A percentile compares a stretch with the other conserved stretches of the same genome.
These are phyloP conservation scores for Urocitellus parryii DNA, from an alignment of 2,113 vertebrate genomes.

Conservation along the genomic window DNA sequence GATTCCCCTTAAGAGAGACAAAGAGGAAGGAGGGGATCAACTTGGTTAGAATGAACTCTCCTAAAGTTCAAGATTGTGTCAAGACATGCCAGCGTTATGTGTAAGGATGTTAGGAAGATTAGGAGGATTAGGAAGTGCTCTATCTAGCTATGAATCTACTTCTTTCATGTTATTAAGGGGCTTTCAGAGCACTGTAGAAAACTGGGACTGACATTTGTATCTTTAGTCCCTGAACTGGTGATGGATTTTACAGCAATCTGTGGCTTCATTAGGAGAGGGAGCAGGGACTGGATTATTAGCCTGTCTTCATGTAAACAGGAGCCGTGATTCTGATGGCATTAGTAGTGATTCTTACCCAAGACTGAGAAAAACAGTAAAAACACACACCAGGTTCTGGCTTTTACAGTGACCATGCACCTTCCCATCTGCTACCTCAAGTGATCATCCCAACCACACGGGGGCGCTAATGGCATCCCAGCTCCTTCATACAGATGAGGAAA, in stretches of 20 bases:
- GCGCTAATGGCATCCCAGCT: not conserved
- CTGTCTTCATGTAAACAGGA: not conserved
- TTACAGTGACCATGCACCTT: not conserved
- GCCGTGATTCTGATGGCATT: not conserved
- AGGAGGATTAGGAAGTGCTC: not conserved
- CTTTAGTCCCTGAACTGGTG: not conserved
- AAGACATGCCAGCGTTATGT: not conserved
- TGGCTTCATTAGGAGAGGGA: not conserved
- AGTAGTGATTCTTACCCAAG: not conserved
- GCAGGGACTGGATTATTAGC: not conserved
- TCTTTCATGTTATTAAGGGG: not conserved
- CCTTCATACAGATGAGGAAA: not conserved
- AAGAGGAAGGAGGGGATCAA: not conserved
- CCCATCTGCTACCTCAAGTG: not conserved
- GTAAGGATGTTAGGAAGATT: not conserved
- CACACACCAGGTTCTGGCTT: rapidly evolving
- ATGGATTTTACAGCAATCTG: not conserved
- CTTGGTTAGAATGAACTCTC: not conserved
- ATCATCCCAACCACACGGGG: rapidly evolving
- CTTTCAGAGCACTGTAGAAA: not conserved
- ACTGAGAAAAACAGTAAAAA: not conserved
- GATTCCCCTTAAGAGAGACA: not conserved
- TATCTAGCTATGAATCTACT: not conserved
- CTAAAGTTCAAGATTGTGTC: not conserved
- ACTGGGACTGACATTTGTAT: not conserved